Percentiles rank a stretch among this genome's conserved stretches.
These are phyloP conservation scores for Amblyjoppa fuscipennis DNA, from an alignment of 2,888 invertebrate genomes.

Conservation along the genomic window DNA sequence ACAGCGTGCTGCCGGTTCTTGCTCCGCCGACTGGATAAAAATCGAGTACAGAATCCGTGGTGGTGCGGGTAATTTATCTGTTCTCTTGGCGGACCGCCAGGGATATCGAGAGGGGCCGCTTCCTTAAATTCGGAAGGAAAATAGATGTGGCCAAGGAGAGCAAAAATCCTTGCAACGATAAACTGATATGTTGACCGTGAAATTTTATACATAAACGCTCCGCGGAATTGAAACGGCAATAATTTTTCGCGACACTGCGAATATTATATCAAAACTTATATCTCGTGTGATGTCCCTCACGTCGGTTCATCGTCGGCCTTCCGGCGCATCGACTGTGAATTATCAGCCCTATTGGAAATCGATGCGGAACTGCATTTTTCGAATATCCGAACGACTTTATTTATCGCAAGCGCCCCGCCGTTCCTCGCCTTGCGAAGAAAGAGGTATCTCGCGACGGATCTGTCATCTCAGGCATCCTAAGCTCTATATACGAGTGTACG, in stretches of 20 bases:
- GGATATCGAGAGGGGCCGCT: conserved; percentile 63
- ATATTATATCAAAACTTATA: conserved; percentile 22
- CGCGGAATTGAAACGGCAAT: conserved; percentile 26
- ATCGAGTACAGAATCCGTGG: conserved; percentile 54
- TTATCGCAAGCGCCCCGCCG: conserved; percentile 33
- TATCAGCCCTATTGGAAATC: conserved; percentile 58
- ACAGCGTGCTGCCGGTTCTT: background rate
- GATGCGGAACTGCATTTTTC: conserved; percentile 58
- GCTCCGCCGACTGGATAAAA: conserved; percentile 54
- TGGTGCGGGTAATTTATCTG: conserved; percentile 63
- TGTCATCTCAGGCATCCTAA: conserved; percentile 19
- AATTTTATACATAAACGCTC: background rate
- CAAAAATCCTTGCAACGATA: conserved; percentile 18
- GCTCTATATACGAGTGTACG: conserved; percentile 2
- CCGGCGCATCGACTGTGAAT: conserved; percentile 34
- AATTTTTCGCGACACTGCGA: conserved; percentile 3
- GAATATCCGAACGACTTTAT: conserved; percentile 51
- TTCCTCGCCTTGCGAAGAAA: background rate
- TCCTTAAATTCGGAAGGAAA: conserved; percentile 62
- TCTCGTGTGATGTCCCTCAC: conserved; percentile 1
- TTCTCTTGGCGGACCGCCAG: conserved; percentile 68
- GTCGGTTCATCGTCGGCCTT: conserved; percentile 9
- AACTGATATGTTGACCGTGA: background rate
- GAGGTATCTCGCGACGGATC: conserved; percentile 2
- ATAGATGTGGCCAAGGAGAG: conserved; percentile 8